Evolutionary conservation across 1,140 invertebrate species (phyloP).

Genomic region (Penaeus vannamei): DNA sequence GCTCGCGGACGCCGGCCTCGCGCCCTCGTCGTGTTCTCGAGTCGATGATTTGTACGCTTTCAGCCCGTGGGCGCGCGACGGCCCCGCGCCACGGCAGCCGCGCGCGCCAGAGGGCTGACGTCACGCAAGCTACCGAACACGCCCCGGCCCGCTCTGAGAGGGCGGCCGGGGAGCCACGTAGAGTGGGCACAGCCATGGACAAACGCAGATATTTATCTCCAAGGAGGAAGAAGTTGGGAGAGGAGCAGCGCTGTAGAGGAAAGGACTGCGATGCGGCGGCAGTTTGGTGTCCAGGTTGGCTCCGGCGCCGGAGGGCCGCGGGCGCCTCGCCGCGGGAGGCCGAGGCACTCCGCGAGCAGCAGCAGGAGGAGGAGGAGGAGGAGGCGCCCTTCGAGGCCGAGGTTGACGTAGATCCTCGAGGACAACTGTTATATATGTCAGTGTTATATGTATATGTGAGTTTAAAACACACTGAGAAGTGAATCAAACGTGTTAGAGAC

Average conservation of each 20-base stretch:
- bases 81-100: too few relatives aligned
- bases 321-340: too few relatives aligned
- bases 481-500: conserved; percentile 7
- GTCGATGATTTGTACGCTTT: conserved; percentile 28
- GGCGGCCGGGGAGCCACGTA: background rate
- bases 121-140: too few relatives aligned
- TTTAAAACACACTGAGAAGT: conserved; percentile 16
- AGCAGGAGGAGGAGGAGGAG: background rate
- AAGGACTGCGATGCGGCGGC: too few relatives aligned
- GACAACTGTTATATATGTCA: conserved; percentile 3
- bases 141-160: background rate
- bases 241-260: background rate
- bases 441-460: conserved; percentile 15
- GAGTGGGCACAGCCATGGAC: background rate
- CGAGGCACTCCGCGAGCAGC: too few relatives aligned
- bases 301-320: too few relatives aligned
- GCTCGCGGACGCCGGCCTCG: background rate
- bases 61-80: background rate
- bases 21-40: conserved; percentile 16
- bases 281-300: too few relatives aligned
- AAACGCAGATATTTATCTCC: background rate
- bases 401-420: conserved; percentile 2
- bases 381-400: background rate
- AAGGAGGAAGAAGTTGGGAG: background rate
- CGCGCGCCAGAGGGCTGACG: too few relatives aligned